phyloP scores from a whole-genome alignment of 2,888 invertebrate genomes.

The Nomada goodeniana region DNA sequence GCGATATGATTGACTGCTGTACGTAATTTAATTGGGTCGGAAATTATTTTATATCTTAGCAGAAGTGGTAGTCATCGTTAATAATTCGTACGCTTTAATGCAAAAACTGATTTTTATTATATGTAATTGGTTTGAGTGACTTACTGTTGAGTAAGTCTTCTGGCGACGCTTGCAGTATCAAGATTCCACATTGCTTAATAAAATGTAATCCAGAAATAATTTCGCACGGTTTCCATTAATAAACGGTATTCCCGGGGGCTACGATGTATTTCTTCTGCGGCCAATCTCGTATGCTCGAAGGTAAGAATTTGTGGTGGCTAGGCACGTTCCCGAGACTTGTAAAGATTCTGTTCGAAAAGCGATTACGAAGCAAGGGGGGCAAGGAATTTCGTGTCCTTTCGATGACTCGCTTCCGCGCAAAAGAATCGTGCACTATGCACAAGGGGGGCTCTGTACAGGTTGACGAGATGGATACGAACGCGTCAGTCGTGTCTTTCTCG shows the following conservation, averaged over 20 bases:
- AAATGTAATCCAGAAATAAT: too few species aligned
- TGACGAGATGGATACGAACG: slow-evolving; percentile 44
- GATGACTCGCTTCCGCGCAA: not conserved
- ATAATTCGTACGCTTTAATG: too few species aligned
- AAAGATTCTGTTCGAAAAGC: slow-evolving; percentile 3
- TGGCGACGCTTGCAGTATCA: too few species aligned
- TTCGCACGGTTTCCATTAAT: not conserved
- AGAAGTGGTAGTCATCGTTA: too few species aligned
- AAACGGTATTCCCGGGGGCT: not conserved
- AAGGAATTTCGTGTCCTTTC: slow-evolving; percentile 26
- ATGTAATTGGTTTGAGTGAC: too few species aligned
- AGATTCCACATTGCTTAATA: too few species aligned
- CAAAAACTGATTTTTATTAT: too few species aligned
- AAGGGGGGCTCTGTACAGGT: slow-evolving; percentile 6
- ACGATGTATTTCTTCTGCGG: not conserved
- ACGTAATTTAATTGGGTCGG: too few species aligned
- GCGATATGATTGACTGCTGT: too few species aligned
- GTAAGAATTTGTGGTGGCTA: slow-evolving; percentile 7
- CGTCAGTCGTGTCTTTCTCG: slow-evolving; percentile 47
- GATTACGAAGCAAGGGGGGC: slow-evolving; percentile 1
- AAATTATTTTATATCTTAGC: too few species aligned
- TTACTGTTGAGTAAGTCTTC: too few species aligned
- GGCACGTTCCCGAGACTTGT: slow-evolving; percentile 27
- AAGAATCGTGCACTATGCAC: not conserved
- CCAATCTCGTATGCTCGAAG: not conserved